A percentile compares a stretch with the other conserved stretches of the same genome.
These are phyloP conservation scores for Pandion haliaetus DNA, from an alignment of 2,113 vertebrate species.

Conservation along the genomic window DNA sequence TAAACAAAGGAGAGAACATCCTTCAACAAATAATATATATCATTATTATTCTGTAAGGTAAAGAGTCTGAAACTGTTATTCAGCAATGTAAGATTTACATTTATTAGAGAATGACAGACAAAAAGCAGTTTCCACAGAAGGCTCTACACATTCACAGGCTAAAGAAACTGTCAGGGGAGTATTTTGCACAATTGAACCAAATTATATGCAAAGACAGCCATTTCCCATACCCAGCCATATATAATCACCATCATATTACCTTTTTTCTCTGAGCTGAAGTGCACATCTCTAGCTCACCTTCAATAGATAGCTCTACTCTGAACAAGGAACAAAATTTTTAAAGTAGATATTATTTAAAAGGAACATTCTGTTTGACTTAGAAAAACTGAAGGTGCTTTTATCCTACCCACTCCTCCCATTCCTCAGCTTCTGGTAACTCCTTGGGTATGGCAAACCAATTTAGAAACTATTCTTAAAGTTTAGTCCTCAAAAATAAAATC, in stretches of 20 bases:
- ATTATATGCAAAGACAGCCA: neutral
- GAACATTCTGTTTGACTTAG: neutral
- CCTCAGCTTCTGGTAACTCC: neutral
- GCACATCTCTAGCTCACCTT: neutral
- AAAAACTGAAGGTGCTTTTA: neutral
- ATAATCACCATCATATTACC: neutral
- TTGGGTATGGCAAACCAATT: neutral
- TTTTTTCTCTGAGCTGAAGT: neutral
- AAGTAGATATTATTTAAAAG: neutral
- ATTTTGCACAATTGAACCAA: neutral
- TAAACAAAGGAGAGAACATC: neutral
- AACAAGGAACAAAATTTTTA: neutral
- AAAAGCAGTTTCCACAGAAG: neutral
- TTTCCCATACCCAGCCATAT: neutral
- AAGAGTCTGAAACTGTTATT: neutral
- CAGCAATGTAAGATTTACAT: neutral
- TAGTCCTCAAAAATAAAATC: neutral
- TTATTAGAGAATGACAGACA: neutral
- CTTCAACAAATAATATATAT: neutral
- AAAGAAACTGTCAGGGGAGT: neutral
- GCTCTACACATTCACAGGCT: neutral
- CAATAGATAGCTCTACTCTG: neutral
- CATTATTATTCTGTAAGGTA: neutral
- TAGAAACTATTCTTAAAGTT: neutral
- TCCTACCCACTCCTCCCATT: neutral